Conservation (phyloP, 2,888 invertebrate species). For the Parnassius apollo region DNA sequence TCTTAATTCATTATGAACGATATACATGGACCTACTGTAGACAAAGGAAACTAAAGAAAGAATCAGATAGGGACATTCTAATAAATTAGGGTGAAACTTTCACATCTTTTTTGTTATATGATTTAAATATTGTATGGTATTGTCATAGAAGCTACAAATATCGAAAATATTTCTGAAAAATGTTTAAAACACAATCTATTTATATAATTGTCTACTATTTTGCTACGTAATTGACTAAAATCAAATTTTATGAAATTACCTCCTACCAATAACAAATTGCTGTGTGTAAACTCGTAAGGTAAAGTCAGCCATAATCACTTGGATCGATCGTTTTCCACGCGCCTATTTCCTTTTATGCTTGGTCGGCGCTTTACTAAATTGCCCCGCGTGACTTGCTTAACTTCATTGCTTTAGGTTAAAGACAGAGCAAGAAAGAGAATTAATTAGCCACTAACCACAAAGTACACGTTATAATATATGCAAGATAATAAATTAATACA, state of each 20-base stretch:
- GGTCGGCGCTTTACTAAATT: conserved; percentile 63
- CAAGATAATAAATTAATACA: too few species aligned
- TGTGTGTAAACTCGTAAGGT: conserved; percentile 21
- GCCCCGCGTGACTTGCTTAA: conserved; percentile 69
- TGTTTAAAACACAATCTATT: neutral
- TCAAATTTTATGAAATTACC: conserved; percentile 4
- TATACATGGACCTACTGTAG: too few species aligned
- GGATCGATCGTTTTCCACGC: conserved; percentile 45
- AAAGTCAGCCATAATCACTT: conserved; percentile 44
- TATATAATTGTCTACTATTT: neutral
- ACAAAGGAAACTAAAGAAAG: too few species aligned
- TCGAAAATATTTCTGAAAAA: too few species aligned
- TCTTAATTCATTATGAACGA: too few species aligned
- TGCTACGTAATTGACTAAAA: too few species aligned
- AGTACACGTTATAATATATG: too few species aligned
- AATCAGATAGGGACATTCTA: too few species aligned
- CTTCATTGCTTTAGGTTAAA: conserved; percentile 32
- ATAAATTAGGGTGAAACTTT: too few species aligned
- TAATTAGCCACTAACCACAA: neutral
- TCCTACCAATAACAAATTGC: neutral
- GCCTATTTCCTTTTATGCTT: conserved; percentile 56
- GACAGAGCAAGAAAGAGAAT: conserved; percentile 3
- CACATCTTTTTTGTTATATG: too few species aligned
- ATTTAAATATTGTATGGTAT: too few species aligned
- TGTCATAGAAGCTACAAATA: too few species aligned